Base-by-base conservation (phyloP, 2,888 invertebrate species). In the Microplitis deprimator region DNA sequence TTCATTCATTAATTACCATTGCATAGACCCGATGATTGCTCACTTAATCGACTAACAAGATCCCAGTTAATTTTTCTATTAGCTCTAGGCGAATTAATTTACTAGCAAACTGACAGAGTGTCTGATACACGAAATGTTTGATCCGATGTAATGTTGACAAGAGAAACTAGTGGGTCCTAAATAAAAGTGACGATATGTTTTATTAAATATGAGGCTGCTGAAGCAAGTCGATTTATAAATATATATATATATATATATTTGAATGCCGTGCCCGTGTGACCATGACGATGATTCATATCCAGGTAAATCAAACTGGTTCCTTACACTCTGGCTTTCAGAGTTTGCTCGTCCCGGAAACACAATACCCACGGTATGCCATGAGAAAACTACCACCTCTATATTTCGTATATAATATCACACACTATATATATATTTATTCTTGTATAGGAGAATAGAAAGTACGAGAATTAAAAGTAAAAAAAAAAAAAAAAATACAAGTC, bases 271-370 rank as follows among this genome's bases (percentile, higher is more conserved):
- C 50, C 69, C 62, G 62, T 62, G 62, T 20, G 62, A 62, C 62
- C 62, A 62, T 62, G 73, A 77, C 78, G 79, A 78, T 82, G 81
- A 82, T 82, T 82, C 81, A 82, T 78, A 71, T 77, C 70, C 75
- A 75, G 77, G 70, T 69, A 75, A 70, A 65, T 76, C 65, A 76
- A 76, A 76, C 76, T 76, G 76, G 76, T 76, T 76, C 71, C 50
- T 50, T 13, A 13, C 13, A 50, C 59, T 16, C 61, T 59, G 40
- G 60, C 38, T 65, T 59, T 73, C 8, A 41, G 61, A 62, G 60
- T 39, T 40, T 61, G 16, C 7, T 40, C 20, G 60, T 65, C 71
- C 68, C 67, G 68, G 72, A 67, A 61, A 76, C 73, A 76, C 71
- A 76, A 76, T 76, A 71, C 76, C 20, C 62, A 62, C 16, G 62